Conservation (phyloP, 1,140 invertebrate genomes). For the Drosophila azteca region DNA sequence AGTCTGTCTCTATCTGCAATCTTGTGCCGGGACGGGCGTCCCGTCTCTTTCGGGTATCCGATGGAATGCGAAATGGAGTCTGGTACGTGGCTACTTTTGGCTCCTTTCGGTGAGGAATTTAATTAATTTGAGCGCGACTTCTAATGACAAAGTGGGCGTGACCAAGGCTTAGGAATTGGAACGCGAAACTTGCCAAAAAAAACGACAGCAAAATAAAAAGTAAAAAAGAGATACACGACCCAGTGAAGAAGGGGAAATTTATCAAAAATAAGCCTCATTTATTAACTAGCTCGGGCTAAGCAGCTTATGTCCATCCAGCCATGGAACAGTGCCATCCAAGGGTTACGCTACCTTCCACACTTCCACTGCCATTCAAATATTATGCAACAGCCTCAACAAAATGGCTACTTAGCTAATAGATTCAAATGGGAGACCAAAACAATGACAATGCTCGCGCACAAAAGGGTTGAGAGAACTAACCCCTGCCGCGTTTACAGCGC, state of each 20-base stretch:
- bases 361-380: slow-evolving; percentile 30
- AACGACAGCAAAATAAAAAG: slow-evolving; percentile 35
- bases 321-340: slow-evolving; percentile 22
- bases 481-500: slow-evolving; percentile 52
- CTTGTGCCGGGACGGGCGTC: neutral
- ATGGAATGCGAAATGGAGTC: slow-evolving; percentile 56
- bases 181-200: slow-evolving; percentile 51
- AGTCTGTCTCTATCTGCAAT: slow-evolving; percentile 20
- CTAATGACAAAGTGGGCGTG: slow-evolving; percentile 79
- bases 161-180: slow-evolving; percentile 62
- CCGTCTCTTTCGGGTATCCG: slow-evolving; percentile 16
- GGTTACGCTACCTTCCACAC: slow-evolving; percentile 11
- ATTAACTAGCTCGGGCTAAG: slow-evolving; percentile 72
- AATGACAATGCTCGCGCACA: slow-evolving; percentile 34
- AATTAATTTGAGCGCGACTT: slow-evolving; percentile 75
- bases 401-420: slow-evolving; percentile 81
- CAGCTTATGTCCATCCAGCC: slow-evolving; percentile 68
- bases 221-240: slow-evolving; percentile 18
- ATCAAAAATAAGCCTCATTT: slow-evolving; percentile 74
- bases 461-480: slow-evolving; percentile 67
- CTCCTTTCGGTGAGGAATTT: slow-evolving; percentile 65
- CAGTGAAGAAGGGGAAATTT: slow-evolving; percentile 24
- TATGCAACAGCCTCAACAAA: slow-evolving; percentile 74
- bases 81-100: slow-evolving; percentile 66
- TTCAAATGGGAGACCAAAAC: slow-evolving; percentile 49